phyloP scores from a whole-genome alignment of 2,113 vertebrate genomes.

The Chlorodrepanis virens region DNA sequence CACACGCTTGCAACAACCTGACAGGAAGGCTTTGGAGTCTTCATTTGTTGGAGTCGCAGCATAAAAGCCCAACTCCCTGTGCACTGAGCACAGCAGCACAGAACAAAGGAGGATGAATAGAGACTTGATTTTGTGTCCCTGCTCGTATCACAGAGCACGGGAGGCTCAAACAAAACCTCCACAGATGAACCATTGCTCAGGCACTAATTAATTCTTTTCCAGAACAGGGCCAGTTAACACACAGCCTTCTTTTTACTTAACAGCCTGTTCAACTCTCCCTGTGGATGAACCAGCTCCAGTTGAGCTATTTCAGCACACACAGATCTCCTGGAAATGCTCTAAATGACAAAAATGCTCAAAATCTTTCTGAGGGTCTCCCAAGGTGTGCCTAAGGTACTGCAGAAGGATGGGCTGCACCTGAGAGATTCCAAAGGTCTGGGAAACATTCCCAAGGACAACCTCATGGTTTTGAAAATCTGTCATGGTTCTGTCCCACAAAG shows the following conservation, averaged over 20 bases:
- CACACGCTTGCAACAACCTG: background rate
- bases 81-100: background rate
- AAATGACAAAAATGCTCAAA: background rate
- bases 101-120: background rate
- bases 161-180: background rate
- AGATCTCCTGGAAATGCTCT: background rate
- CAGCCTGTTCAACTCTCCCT: background rate
- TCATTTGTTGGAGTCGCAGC: background rate
- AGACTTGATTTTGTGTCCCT: background rate
- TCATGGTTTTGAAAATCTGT: background rate
- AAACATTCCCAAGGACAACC: background rate
- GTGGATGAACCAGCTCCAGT: background rate
- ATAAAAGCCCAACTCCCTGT: background rate
- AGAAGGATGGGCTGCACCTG: background rate
- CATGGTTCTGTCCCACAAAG: background rate
- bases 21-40: background rate
- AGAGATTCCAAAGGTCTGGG: background rate
- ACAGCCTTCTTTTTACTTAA: background rate
- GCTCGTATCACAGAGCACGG: fast-evolving
- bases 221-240: background rate
- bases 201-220: background rate
- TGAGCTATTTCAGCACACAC: background rate
- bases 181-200: background rate
- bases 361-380: background rate
- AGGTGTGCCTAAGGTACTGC: background rate